Conservation (phyloP, 2,888 invertebrate genomes). For the Sphecodes monilicornis region DNA sequence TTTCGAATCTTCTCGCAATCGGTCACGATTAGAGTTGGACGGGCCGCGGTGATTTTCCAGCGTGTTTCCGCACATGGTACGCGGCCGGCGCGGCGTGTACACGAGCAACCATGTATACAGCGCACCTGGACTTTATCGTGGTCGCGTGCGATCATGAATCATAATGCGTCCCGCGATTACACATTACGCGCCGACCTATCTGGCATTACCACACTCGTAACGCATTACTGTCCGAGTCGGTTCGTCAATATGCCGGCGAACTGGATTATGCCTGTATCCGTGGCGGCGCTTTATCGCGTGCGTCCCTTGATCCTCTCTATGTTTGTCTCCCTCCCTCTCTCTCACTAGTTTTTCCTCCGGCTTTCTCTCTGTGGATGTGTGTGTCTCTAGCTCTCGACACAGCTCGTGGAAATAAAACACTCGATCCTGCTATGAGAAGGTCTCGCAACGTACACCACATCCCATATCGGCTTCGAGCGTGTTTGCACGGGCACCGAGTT, state of each 20-base stretch:
- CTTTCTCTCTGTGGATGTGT: background rate
- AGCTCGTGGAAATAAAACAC: conserved; percentile 44
- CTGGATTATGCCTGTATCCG: conserved; percentile 59
- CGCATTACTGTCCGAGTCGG: conserved; percentile 59
- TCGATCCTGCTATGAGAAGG: conserved; percentile 28
- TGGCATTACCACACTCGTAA: conserved; percentile 59
- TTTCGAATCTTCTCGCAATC: conserved; percentile 49
- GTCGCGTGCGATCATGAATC: conserved; percentile 65
- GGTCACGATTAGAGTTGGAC: conserved; percentile 41
- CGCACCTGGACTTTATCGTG: conserved; percentile 61
- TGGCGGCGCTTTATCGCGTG: conserved; percentile 51
- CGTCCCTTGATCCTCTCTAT: background rate
- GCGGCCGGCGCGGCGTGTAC: background rate
- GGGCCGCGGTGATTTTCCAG: conserved; percentile 43
- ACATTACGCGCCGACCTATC: conserved; percentile 64
- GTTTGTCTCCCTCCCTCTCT: background rate
- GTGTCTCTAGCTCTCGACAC: background rate
- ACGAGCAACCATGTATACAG: conserved; percentile 23
- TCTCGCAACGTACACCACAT: conserved; percentile 29
- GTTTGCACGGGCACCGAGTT: conserved; percentile 16
- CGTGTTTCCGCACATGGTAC: conserved; percentile 2
- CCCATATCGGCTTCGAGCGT: conserved; percentile 35
- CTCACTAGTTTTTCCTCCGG: background rate
- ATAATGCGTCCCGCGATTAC: conserved; percentile 69
- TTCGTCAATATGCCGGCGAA: conserved; percentile 64